phyloP scores from a whole-genome alignment of 2,888 invertebrate species.

The Heliconius ismenius region DNA sequence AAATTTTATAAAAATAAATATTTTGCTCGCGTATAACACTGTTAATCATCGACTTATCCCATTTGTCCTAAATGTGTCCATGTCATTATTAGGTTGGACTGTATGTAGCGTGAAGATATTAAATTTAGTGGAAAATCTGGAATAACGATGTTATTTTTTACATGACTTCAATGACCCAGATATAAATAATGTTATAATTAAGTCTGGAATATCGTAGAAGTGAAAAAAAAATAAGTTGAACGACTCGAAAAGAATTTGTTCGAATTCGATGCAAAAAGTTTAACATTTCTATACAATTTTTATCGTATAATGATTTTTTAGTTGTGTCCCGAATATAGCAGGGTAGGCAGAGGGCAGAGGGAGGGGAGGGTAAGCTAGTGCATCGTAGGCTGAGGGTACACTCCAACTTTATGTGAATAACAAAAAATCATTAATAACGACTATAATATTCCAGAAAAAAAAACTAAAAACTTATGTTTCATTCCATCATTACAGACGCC shows the following conservation, averaged over 20 bases:
- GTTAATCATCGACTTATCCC: neutral
- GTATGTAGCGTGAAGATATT: conserved; percentile 16
- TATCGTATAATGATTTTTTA: too few relatives aligned
- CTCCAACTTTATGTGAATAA: neutral
- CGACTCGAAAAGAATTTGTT: neutral
- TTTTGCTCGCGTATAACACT: neutral
- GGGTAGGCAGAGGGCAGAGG: too few relatives aligned
- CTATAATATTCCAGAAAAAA: neutral
- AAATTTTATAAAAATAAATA: neutral
- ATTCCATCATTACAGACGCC: neutral
- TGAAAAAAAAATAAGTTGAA: conserved; percentile 15
- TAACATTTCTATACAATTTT: neutral
- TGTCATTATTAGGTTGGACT: neutral
- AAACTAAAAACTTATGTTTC: neutral
- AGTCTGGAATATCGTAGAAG: conserved; percentile 26
- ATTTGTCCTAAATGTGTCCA: neutral
- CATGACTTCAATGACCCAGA: conserved; percentile 35
- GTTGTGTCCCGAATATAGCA: too few relatives aligned
- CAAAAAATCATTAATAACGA: neutral
- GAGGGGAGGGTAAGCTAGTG: too few relatives aligned
- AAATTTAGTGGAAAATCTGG: conserved; percentile 23
- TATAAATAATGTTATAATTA: conserved; percentile 24
- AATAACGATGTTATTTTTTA: conserved; percentile 26
- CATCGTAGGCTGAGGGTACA: too few relatives aligned
- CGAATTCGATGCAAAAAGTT: neutral